These are phyloP conservation scores for Strigamia maritima DNA, from an alignment of 2,888 invertebrate species.

Conservation along the genomic window DNA sequence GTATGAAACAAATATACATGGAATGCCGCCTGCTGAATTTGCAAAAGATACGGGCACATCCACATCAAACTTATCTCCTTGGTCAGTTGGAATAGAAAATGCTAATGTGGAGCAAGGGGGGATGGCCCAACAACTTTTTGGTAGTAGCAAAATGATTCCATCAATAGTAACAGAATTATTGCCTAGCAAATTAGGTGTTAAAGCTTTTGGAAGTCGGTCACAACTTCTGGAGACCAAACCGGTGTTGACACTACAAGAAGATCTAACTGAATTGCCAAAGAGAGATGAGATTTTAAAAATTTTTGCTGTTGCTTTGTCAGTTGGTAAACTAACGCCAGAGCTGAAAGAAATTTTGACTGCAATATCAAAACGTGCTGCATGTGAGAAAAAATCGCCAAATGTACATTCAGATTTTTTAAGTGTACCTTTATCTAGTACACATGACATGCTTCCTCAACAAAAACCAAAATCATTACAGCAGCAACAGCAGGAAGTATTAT, in stretches of 20 bases:
- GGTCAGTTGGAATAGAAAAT: not conserved
- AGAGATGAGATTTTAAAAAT: not conserved
- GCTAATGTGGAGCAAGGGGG: not conserved
- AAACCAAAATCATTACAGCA: not conserved
- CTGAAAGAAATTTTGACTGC: not conserved
- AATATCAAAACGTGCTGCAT: not conserved
- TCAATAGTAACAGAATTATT: not conserved
- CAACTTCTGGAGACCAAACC: not conserved
- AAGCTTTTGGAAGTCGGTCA: not conserved
- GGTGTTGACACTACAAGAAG: not conserved
- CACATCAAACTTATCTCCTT: not conserved
- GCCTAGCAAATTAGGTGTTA: not conserved
- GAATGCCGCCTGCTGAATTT: no score
- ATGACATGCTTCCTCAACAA: not conserved
- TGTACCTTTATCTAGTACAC: not conserved
- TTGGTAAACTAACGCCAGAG: not conserved
- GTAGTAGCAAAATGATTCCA: not conserved
- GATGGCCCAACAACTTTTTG: not conserved
- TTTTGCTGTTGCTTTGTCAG: not conserved
- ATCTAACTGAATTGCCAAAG: not conserved
- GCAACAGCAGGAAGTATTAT: not conserved
- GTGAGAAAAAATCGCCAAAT: not conserved
- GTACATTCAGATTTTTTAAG: not conserved
- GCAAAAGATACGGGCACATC: not conserved
- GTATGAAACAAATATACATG: no score